Evolutionary conservation across 2,888 invertebrate genomes (phyloP), one percentile per base, ranked within the genome.

Genomic region (Sericinus montela): DNA sequence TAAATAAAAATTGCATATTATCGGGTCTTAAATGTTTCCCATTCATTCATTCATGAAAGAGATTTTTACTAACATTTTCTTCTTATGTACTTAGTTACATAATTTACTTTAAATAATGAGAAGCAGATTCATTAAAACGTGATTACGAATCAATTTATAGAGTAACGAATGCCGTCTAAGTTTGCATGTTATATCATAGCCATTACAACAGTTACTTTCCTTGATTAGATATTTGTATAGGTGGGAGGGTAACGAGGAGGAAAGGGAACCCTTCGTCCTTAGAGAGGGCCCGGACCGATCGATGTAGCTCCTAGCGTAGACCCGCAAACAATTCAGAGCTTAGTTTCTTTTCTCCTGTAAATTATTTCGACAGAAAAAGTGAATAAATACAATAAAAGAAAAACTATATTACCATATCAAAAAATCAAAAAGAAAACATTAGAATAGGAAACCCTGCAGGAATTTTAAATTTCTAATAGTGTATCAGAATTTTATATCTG

Each of bases 231-330:
- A 35, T 47, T 47, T 50, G 32, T 48, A 25, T 47, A 45, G 30
- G 48, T 15, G 39, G 43, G 11, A 54, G 48, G 55, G 57, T 57
- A 54, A 56, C 54, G 56, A 51, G 52, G 54, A 50, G 48, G 52
- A 23, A 38, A 37, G 28, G 55, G 55, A 56, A 44, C 57, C 57
- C 56, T 32, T 32, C 38, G 25, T 53, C 43, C 42, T 49, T 46
- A 43, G 50, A 51, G 53, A 41, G 45, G 48, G 46, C 81, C 80
- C 80, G 78, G 76, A 68, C 75, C 57, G 79, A 80, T 82, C 82
- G 80, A 81, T 81, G 51, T 55, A 80, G 79, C 80, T 66, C 57
- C 55, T 45, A 11, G 39, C 58, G 29, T 28, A 29, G 23, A 23
- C 35, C 50, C 51, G 54, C 42, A 19, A 34, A 42, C 14, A 42